Percentiles rank a stretch among this genome's conserved stretches.
Conservation (phyloP, 2,797 vertebrate species). For the Sebastes variabilis region DNA sequence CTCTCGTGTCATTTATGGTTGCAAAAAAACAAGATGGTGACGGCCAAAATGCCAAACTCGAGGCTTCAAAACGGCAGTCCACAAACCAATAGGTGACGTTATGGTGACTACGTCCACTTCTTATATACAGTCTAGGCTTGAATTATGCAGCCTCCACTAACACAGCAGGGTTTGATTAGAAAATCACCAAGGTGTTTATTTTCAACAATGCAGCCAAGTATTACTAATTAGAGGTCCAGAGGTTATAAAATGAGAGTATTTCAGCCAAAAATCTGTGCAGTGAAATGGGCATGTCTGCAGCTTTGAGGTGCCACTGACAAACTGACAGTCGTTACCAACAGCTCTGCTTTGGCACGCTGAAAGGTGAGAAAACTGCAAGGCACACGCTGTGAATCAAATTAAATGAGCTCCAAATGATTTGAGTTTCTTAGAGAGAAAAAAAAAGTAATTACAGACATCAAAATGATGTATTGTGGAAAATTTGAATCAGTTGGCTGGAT, state of each 20-base stretch:
- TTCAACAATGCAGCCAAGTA: slow-evolving; percentile 26
- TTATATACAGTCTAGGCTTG: not conserved
- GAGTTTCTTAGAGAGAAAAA: slow-evolving; percentile 13
- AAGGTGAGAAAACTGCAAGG: slow-evolving; percentile 43
- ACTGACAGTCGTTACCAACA: slow-evolving; percentile 26
- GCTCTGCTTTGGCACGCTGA: slow-evolving; percentile 11
- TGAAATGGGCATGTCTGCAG: slow-evolving; percentile 5
- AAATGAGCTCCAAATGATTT: slow-evolving; percentile 50
- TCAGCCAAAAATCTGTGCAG: slow-evolving; percentile 18
- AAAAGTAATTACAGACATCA: slow-evolving; percentile 35
- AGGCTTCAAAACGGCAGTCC: no score
- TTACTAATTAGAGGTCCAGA: slow-evolving; percentile 21
- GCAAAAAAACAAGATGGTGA: no score
- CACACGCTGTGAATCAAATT: slow-evolving; percentile 24
- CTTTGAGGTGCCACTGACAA: slow-evolving; percentile 41
- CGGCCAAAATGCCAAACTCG: no score
- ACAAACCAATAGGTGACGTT: no score
- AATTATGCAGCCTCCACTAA: slow-evolving; percentile 10
- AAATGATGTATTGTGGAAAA: slow-evolving; percentile 71
- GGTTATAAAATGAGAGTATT: slow-evolving; percentile 23
- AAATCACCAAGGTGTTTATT: slow-evolving; percentile 57
- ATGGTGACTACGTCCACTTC: no score
- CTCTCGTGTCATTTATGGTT: no score
- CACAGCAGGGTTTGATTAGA: slow-evolving; percentile 25
- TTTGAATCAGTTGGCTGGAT: slow-evolving; percentile 58